Evolutionary conservation across 2,797 vertebrate species (phyloP), one percentile per base, ranked within the genome.

Genomic region (Myiothlypis coronata): DNA sequence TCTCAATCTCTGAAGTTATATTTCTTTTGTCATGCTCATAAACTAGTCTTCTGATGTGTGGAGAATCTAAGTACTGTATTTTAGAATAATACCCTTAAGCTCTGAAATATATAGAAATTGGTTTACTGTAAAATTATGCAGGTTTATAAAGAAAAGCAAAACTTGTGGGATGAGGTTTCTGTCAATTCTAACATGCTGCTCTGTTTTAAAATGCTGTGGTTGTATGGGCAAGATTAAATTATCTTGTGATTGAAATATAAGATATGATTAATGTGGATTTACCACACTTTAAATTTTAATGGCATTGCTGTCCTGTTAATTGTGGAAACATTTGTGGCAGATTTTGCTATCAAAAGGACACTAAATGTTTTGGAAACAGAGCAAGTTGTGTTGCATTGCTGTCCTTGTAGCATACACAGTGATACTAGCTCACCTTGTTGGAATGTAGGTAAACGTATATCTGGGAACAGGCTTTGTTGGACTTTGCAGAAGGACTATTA

Each of bases 381-480:
- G 14, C 6, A 37, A 34, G 12, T 39, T 19, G 20, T 1, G 16
- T 56, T 72, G 7, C 22, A n/a, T 79, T 79, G 21, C 55, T 8
- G 2, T 63, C 8, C 17, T 37, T 81, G 32, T 8, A 61, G 37
- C 39, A 22, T 47, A 20, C 3, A 8, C 15, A 41, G 32, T 46
- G 39, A 63, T 32, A 49, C 5, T 39, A 39, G 13, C 39, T 52
- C 9, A 5, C n/a, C 55, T 52, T 8, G 21, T 7, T 61, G 67
- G 20, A 43, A 26, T 0, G 0, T 24, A 9, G 6, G 26, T 37
- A 44, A 52, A 57, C 3, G 1, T 35, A 2, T 35, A n/a, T 35
- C 57, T 65, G 22, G 28, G 32, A 37, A 44, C 14, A 12, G 37
- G 8, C 37, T 67, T 59, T 79, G 39, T 57, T 53, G 28, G 68